Evolutionary conservation across 2,797 vertebrate species (phyloP).

Genomic region (Melanotaenia boesemani): DNA sequence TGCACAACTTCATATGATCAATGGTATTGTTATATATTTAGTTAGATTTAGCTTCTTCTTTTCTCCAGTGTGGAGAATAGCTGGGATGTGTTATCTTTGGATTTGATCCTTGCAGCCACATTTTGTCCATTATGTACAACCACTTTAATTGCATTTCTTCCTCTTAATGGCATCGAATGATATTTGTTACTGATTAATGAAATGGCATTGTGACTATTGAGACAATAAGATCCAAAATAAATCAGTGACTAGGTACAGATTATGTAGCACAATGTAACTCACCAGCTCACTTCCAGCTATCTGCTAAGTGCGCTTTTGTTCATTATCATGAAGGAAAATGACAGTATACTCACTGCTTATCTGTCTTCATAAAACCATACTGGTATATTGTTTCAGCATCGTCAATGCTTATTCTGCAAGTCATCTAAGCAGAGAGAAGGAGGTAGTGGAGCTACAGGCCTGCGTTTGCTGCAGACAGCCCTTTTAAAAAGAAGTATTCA

Average conservation of each 20-base stretch:
- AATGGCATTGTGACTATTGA: conserved; percentile 22
- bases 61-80: conserved; percentile 11
- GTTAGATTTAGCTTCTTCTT: not conserved
- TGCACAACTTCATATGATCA: not conserved
- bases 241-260: conserved; percentile 32
- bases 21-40: not conserved
- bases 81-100: conserved; percentile 48
- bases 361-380: conserved; percentile 11
- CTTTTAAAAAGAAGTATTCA: conserved; percentile 31
- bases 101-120: conserved; percentile 27
- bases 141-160: conserved; percentile 26
- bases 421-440: conserved; percentile 2
- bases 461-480: conserved; percentile 12
- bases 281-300: conserved; percentile 12
- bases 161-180: conserved; percentile 31
- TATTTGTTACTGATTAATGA: conserved; percentile 33
- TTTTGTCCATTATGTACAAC: conserved; percentile 35
- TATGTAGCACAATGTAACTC: conserved; percentile 3
- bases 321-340: conserved; percentile 34
- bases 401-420: conserved; percentile 29
- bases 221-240: conserved; percentile 43
- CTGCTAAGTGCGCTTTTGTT: conserved; percentile 7
- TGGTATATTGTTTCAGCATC: not conserved
- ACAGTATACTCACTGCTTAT: conserved; percentile 9
- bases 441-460: not conserved